Base-by-base conservation (phyloP, 2,888 invertebrate genomes). In the Pterobdella sp. region DNA sequence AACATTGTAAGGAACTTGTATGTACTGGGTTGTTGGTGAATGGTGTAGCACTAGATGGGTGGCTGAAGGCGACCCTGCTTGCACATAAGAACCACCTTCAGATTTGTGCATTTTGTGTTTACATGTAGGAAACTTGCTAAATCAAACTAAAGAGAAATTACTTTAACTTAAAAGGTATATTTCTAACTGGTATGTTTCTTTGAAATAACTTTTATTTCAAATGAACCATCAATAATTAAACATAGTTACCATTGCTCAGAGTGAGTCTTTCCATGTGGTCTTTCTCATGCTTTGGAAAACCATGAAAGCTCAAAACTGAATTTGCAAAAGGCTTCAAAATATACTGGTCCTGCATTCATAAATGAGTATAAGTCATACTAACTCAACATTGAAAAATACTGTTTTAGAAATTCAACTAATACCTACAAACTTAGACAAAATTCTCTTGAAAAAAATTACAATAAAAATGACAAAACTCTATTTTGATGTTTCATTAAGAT, bases 241-340 rank as follows among this genome's bases (percentile, higher is more conserved):
- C 22, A 42, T 1, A 63, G 72, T 31, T 74, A 80, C 92, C 92
- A 85, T 94, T 94, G 81, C 89, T 89, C 79, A 89, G 87, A 75
- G 94, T 87, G 78, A 94, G 89, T 82, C 94, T 93, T 75, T 90
- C 89, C 94, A 95, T 94, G 82, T 94, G 93, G 81, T 88, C 88
- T 81, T 90, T 89, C 84, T 95, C 95, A 79, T 93, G 93, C 75
- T 89, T 89, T 1, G 91, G 88, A 85, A 95, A 95, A 4, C 94
- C 94, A 80, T 90, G 87, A 84, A 95, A 94, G 84, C 91, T 91
- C 68, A 95, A 89, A 80, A 89, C 88, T 74, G 91, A 90, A 36
- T 92, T 92, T 82, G 90, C 90, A 83, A 95, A 94, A 73, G 92
- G 92, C 84, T 90, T 91, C 77, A 94, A 83, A 81, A 90, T 90